Base-by-base conservation (phyloP, 2,888 invertebrate species). In the Thumatha senex region DNA sequence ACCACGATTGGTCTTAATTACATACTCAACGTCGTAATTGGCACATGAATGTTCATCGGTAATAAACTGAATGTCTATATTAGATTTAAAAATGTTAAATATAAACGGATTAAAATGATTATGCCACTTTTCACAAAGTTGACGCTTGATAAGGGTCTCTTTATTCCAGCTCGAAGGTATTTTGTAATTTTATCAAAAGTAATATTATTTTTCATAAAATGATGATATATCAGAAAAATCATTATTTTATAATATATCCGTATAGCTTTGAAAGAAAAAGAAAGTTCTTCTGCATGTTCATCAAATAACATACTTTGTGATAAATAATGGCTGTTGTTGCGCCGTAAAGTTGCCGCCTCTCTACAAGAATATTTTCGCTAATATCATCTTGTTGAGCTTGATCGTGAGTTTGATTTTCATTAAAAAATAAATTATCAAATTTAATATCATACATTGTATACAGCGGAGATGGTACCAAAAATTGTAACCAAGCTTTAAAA, bases 1-100 rank as follows among this genome's bases (percentile, higher is more conserved):
- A 1, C 82, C 79, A 67, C 77, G 48, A 54, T 76, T 65, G 5
- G 63, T 51, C 56, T 86, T 84, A 63, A 81, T 85, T 0, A 83
- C 72, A 64, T 82, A 84, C 46, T 85, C 82, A 40, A 76, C 78
- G 29, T 86, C 78, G 51, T 83, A 85, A 53, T n/a, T n/a, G n/a
- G n/a, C n/a, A n/a, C n/a, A n/a, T n/a, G n/a, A n/a, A n/a, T n/a
- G n/a, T n/a, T 31, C 31, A 1, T 31, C 31, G 12, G 67, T 58
- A 50, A 75, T 71, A 33, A 73, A 70, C 53, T 76, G 71, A 55
- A 76, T 61, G 35, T 76, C 62, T 8, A 31, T 76, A 46, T 78
- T 74, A 0, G 73, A 74, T 44, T 59, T 43, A 7, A 76, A 10
- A 42, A 55, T 7, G 15, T 29, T 33, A 2, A 44, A 24, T 24